Evolutionary conservation across 2,888 invertebrate species (phyloP).

Genomic region (Hyles lineata): DNA sequence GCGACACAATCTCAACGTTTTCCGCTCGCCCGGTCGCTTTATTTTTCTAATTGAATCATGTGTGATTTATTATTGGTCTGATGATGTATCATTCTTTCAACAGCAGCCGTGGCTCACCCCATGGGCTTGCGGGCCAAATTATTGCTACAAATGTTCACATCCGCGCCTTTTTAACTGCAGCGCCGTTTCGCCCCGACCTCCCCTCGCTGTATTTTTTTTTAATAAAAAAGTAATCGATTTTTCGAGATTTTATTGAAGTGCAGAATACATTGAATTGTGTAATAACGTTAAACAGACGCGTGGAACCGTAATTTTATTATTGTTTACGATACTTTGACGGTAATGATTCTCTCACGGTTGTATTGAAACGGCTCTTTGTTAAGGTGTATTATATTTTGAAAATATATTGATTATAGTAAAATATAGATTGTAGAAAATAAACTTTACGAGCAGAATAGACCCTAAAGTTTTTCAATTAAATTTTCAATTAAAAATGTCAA

Average conservation of each 20-base stretch:
- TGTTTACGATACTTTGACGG: constrained; percentile 36
- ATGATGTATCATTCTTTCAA: constrained; percentile 85
- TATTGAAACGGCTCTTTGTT: constrained; percentile 10
- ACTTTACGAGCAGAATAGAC: neutral
- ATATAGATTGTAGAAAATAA: neutral
- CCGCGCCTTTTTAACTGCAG: constrained; percentile 76
- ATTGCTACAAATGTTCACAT: constrained; percentile 82
- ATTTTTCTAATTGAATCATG: constrained; percentile 84
- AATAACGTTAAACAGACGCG: constrained; percentile 50
- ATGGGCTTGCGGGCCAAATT: constrained; percentile 77
- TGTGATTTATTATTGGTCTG: constrained; percentile 85
- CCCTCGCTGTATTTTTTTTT: constrained; percentile 69
- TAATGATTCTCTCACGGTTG: constrained; percentile 38
- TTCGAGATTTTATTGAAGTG: constrained; percentile 58
- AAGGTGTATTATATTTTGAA: constrained; percentile 2
- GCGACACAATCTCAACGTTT: constrained; percentile 74
- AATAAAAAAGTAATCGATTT: constrained; percentile 74
- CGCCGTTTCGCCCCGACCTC: constrained; percentile 58
- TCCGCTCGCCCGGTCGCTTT: constrained; percentile 62
- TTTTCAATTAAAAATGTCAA: too few species aligned
- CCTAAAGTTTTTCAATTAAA: too few species aligned
- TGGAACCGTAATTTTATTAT: constrained; percentile 40
- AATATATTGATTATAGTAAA: neutral
- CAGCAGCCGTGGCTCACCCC: constrained; percentile 80
- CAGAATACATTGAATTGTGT: constrained; percentile 41